Evolutionary conservation across 2,797 vertebrate genomes (phyloP).

Genomic region (Chiroxiphia lanceolata): DNA sequence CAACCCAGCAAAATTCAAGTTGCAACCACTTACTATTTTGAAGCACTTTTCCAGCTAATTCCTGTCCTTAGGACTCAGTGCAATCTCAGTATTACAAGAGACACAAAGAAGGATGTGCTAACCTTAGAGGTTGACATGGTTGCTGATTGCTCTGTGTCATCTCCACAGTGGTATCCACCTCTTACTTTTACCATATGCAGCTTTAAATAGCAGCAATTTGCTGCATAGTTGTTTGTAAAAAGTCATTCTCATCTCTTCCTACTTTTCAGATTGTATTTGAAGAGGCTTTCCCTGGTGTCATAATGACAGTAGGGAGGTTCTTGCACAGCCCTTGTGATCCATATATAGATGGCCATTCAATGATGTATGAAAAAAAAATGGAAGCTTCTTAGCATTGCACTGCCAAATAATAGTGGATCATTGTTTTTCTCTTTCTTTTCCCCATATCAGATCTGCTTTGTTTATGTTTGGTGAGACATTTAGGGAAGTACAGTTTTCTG

Average conservation of each 20-base stretch:
- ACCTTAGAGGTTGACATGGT: not conserved
- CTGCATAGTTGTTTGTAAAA: not conserved
- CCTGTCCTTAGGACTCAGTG: not conserved
- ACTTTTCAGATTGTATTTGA: not conserved
- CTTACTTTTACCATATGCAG: not conserved
- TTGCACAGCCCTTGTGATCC: not conserved
- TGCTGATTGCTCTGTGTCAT: not conserved
- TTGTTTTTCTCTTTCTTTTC: not conserved
- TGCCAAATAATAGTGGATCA: not conserved
- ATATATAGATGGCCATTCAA: not conserved
- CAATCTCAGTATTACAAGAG: not conserved
- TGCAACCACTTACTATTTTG: not conserved
- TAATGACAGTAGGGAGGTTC: not conserved
- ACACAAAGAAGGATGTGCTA: not conserved
- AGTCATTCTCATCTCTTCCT: not conserved
- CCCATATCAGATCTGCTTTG: not conserved
- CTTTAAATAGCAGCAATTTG: not conserved
- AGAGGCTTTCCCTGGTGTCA: not conserved
- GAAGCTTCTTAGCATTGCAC: not conserved
- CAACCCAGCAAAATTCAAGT: not conserved
- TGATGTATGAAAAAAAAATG: not conserved
- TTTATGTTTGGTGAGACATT: not conserved
- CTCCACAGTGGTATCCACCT: not conserved
- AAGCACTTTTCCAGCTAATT: not conserved
- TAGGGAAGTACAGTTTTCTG: conserved; percentile 7